Base-by-base conservation (phyloP, 1,140 invertebrate species). In the Trichomalopsis sarcophagae region DNA sequence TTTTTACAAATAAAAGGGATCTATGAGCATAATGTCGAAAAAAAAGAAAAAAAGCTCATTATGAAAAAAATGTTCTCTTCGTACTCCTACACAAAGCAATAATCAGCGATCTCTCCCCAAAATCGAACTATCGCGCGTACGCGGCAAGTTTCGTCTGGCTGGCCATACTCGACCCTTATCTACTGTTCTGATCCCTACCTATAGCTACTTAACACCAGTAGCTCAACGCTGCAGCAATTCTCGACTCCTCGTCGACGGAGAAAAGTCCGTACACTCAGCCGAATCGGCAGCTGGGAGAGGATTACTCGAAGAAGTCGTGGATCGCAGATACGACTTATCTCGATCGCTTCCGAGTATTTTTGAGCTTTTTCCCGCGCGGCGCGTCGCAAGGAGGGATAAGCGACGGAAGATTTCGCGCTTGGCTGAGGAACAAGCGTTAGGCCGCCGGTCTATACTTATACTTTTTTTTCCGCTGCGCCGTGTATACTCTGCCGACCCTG, bases 281-380 rank as follows among this genome's bases (percentile, higher is more conserved):
- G 55, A 62, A 21, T 40, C 36, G 36, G 73, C 21, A 40, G 14
- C 73, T 36, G 33, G 2, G 11, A 11, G 33, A 75, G 73, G 73
- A 75, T 75, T 75, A 75, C 73, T 27, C 14, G 33, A 40, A 62
- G 55, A 62, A 75, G 73, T 75, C 73, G 73, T 17, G 73, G 73
- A 75, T 75, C 73, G 73, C 27, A 75, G 73, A 75, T 75, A 75
- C 17, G 30, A 33, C 73, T 75, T 75, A 75, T 75, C 36, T 44
- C 36, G 73, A 44, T 40, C 14, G 73, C 21, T 36, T 74, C 71
- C 30, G 14, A 27, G 14, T 36, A 36, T 40, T 74, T 74, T 40
- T 74, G 71, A 74, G 27, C 14, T 40, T 36, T 55, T 17, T 14
- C 3, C 33, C 71, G 5, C 23, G 71, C 23, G 71, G 71, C 9